A percentile compares a stretch with the other conserved stretches of the same genome.
phyloP scores from a whole-genome alignment of 1,140 invertebrate genomes.

The Pachypeltis micranthus region DNA sequence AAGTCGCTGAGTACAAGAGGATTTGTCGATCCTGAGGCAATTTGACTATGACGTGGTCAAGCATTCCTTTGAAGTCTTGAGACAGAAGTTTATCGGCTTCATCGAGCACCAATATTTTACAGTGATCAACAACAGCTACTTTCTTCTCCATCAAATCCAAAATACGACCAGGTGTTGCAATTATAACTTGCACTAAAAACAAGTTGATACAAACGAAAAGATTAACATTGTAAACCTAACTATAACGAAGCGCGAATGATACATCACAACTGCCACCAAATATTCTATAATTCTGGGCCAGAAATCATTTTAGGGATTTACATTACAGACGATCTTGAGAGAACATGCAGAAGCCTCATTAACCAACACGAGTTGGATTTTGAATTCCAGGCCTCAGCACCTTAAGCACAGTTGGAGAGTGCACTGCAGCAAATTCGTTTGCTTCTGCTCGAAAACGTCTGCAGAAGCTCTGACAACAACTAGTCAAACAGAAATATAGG shows the following conservation, averaged over 20 bases:
- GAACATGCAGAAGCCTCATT: no score
- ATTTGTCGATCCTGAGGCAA: slow-evolving; percentile 94
- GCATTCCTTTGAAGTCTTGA: slow-evolving; percentile 98
- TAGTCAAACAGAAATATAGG: no score
- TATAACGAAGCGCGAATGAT: no score
- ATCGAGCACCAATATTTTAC: slow-evolving; percentile 93
- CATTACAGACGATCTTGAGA: neutral
- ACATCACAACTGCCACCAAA: no score
- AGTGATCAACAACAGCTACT: slow-evolving; percentile 90
- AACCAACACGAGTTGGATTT: no score
- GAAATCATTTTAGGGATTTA: neutral
- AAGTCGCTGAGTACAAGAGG: slow-evolving; percentile 96
- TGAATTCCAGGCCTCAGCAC: no score
- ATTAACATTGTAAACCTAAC: slow-evolving; percentile 8
- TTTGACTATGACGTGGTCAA: slow-evolving; percentile 88
- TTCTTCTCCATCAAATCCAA: slow-evolving; percentile 99
- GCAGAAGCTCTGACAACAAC: no score
- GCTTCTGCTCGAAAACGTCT: no score
- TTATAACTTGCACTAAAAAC: slow-evolving; percentile 92
- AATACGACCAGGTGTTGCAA: slow-evolving; percentile 97
- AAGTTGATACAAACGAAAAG: no score
- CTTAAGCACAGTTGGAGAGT: no score
- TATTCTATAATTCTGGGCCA: no score
- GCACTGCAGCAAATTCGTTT: no score
- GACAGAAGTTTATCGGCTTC: slow-evolving; percentile 98